phyloP scores from a whole-genome alignment of 2,888 invertebrate species.

The Cerceris ruficornis region DNA sequence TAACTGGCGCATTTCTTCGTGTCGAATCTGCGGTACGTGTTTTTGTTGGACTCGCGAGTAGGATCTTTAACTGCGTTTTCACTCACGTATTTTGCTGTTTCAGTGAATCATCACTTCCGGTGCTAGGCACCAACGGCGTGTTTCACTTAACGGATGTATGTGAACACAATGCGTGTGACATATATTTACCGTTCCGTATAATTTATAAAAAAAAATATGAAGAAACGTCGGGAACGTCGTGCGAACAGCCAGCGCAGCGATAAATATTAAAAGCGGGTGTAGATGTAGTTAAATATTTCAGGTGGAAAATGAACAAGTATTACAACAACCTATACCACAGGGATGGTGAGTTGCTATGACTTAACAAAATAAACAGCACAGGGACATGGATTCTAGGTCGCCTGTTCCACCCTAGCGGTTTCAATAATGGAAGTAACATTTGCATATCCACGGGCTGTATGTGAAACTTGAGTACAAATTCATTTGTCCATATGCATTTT shows the following conservation, averaged over 20 bases:
- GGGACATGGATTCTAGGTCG: too few relatives aligned
- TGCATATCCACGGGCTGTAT: too few relatives aligned
- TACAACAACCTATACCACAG: too few relatives aligned
- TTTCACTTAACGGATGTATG: conserved; percentile 15
- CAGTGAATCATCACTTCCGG: conserved; percentile 60
- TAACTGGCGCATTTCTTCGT: conserved; percentile 39
- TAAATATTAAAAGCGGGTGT: too few relatives aligned
- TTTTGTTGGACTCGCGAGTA: conserved; percentile 9
- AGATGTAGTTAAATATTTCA: too few relatives aligned
- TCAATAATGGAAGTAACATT: too few relatives aligned
- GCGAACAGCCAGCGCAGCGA: not conserved
- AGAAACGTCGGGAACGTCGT: not conserved
- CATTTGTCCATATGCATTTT: too few relatives aligned
- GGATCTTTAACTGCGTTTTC: conserved; percentile 38
- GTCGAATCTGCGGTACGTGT: conserved; percentile 38
- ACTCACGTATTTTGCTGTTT: conserved; percentile 30
- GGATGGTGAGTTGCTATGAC: too few relatives aligned
- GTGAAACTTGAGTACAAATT: too few relatives aligned
- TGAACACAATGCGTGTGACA: not conserved
- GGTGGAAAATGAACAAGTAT: too few relatives aligned
- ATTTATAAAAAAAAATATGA: not conserved
- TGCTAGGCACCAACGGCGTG: conserved; percentile 11
- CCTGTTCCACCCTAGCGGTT: too few relatives aligned
- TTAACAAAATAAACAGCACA: too few relatives aligned
- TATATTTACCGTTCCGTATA: not conserved